Percentiles rank a stretch among this genome's conserved stretches.
phyloP scores from a whole-genome alignment of 2,888 invertebrate species.

The Copidosoma aretas region DNA sequence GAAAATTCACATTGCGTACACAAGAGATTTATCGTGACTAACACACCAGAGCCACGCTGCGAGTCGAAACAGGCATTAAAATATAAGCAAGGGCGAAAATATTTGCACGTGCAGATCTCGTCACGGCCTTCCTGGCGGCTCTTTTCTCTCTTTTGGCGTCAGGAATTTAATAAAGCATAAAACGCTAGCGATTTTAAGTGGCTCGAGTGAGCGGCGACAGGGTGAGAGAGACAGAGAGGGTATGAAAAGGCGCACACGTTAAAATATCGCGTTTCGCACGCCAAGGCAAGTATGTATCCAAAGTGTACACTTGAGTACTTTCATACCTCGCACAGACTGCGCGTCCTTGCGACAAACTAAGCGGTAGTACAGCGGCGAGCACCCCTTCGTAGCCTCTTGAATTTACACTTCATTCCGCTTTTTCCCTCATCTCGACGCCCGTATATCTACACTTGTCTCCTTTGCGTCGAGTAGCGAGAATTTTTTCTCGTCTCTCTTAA shows the following conservation, averaged over 20 bases:
- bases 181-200: constrained; percentile 38
- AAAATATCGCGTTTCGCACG: constrained; percentile 33
- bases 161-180: constrained; percentile 62
- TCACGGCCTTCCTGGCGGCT: constrained; percentile 24
- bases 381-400: neutral
- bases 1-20: too few species aligned
- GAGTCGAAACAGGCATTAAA: too few species aligned
- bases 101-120: constrained; percentile 54
- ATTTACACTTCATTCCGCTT: neutral
- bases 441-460: constrained; percentile 2
- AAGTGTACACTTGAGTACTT: constrained; percentile 1
- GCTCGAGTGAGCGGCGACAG: constrained; percentile 14
- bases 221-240: neutral
- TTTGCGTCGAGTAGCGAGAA: neutral
- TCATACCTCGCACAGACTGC: neutral
- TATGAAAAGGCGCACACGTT: constrained; percentile 15
- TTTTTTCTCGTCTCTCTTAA: neutral
- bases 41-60: too few species aligned
- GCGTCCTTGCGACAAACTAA: neutral
- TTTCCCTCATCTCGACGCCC: neutral
- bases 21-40: too few species aligned
- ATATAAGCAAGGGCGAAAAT: constrained; percentile 20
- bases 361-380: neutral
- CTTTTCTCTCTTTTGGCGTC: constrained; percentile 51
- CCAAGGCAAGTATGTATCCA: constrained; percentile 2